Percentiles rank a stretch among this genome's conserved stretches.
phyloP scores from a whole-genome alignment of 2,797 vertebrate species.

The Australoheros facetus region DNA sequence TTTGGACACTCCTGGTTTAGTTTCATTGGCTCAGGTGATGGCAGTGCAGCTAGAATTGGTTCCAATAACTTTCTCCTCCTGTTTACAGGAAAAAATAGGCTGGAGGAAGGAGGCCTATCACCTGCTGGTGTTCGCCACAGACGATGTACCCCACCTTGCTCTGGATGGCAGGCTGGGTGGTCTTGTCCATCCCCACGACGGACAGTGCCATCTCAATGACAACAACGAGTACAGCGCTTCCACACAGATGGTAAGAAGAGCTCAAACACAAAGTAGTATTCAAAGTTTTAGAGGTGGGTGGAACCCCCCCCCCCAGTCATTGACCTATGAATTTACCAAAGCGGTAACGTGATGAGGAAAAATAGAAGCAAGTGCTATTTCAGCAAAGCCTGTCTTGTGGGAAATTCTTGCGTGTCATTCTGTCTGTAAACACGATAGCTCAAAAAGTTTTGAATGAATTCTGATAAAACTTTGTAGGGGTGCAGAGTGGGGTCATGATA shows the following conservation, averaged over 20 bases:
- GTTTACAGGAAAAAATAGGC: slow-evolving; percentile 88
- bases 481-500: no score
- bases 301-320: no score
- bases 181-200: slow-evolving; percentile 93
- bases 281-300: not conserved
- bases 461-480: no score
- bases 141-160: slow-evolving; percentile 94
- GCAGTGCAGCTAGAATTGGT: not conserved
- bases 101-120: slow-evolving; percentile 97
- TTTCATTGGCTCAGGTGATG: not conserved
- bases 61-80: slow-evolving; percentile 2
- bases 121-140: slow-evolving; percentile 93
- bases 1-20: not conserved
- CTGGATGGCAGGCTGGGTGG: slow-evolving; percentile 94
- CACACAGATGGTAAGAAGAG: slow-evolving; percentile 87
- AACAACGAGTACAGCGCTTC: slow-evolving; percentile 91
- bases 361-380: not conserved
- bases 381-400: no score
- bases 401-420: no score
- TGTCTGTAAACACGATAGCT: no score
- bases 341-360: not conserved
- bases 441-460: no score
- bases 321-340: no score
- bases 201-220: slow-evolving; percentile 90
- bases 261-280: not conserved